Base-by-base conservation (phyloP, 2,888 invertebrate species). In the Cataglyphis rosenhaueri region DNA sequence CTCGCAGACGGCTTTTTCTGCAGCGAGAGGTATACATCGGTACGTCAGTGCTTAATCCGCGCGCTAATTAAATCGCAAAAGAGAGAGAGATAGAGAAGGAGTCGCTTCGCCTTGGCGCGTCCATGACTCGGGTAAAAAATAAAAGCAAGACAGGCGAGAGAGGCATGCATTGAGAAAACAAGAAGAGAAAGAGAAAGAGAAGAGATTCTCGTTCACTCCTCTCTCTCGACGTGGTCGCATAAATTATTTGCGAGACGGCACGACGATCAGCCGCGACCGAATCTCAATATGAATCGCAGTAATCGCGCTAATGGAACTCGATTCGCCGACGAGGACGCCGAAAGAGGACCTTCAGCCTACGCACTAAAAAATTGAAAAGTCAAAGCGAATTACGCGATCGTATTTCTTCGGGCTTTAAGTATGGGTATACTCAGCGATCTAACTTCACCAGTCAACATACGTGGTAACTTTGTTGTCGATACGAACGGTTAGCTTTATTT, bases 281-380 rank as follows among this genome's bases (percentile, higher is more conserved):
- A 73, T 74, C 82, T 61, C 84, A 75, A 84, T 82, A 82, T 82
- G 89, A 88, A 89, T 89, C 89, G 88, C 84, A 75, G 86, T 89
- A 89, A 89, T 89, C 88, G 88, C 68, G 88, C 85, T 88, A 89
- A 89, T 89, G 88, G 87, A 89, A 89, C 87, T 85, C 87, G 89
- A 89, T 89, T 89, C 85, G 85, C 82, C 81, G 81, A 66, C 48
- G 44, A 38, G 79, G 79, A 76, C 44, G 62, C 70, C 70, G 55
- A 52, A 52, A 79, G 66, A 70, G 70, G n/a, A 44, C 44, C 78
- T 73, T 79, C 79, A 44, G 78, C 62, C 81, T 62, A 81, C 81
- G 76, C 81, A 55, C 44, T 79, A 44, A 79, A 79, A 79, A 70
- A 79, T 79, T 79, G 71, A 71, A 79, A 79, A 71, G 78, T 79